Conservation (phyloP, 2,888 invertebrate species). For the Drosophila nigritarsus region DNA sequence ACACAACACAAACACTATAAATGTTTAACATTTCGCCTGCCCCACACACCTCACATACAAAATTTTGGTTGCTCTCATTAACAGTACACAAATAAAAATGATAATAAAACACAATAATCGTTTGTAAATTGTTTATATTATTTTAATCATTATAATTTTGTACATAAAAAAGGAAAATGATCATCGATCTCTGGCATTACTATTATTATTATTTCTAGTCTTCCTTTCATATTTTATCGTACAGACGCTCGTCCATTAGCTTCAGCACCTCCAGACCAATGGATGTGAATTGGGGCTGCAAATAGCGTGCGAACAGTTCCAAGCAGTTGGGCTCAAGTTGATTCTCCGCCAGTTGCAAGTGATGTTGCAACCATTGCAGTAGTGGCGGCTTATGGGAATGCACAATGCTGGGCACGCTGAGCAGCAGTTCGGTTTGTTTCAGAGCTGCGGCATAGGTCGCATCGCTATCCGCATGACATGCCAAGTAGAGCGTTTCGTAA, state of each 20-base stretch:
- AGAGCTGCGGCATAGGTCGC: conserved; percentile 60
- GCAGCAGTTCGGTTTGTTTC: conserved; percentile 87
- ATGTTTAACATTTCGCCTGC: conserved; percentile 73
- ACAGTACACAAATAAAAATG: conserved; percentile 78
- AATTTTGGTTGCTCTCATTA: conserved; percentile 73
- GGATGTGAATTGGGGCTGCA: conserved; percentile 93
- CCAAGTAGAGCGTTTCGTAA: conserved; percentile 92
- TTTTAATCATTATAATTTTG: neutral
- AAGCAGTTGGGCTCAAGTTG: conserved; percentile 86
- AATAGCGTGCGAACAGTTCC: conserved; percentile 96
- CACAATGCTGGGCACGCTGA: conserved; percentile 95
- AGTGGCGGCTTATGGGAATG: conserved; percentile 98
- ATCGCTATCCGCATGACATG: conserved; percentile 77
- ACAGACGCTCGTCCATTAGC: conserved; percentile 88
- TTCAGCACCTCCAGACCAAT: conserved; percentile 94
- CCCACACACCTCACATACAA: conserved; percentile 46
- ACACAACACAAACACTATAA: conserved; percentile 42
- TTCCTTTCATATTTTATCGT: conserved; percentile 37
- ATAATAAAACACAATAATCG: conserved; percentile 39
- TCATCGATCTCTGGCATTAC: neutral
- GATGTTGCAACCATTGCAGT: conserved; percentile 86
- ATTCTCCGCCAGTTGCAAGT: conserved; percentile 83
- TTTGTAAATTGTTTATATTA: neutral
- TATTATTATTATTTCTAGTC: neutral
- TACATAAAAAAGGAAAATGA: neutral